Percentiles rank a stretch among this genome's conserved stretches.
phyloP scores from a whole-genome alignment of 2,113 vertebrate genomes.

The Boleophthalmus pectinirostris region DNA sequence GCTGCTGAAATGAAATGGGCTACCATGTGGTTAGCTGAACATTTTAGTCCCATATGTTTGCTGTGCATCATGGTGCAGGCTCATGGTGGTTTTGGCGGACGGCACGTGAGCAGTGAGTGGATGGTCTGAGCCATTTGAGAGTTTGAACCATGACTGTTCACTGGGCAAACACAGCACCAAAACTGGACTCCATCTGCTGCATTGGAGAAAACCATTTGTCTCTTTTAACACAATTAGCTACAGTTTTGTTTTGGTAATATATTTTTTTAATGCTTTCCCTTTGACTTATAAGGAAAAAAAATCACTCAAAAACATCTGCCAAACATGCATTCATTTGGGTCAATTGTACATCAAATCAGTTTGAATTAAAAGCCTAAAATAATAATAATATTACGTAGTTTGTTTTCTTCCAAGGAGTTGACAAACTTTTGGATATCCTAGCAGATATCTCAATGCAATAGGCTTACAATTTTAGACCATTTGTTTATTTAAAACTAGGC shows the following conservation, averaged over 20 bases:
- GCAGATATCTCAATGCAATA: too few species aligned
- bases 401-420: background rate
- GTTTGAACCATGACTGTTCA: constrained; percentile 31
- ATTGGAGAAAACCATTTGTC: constrained; percentile 12
- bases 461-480: too few species aligned
- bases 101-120: constrained; percentile 10
- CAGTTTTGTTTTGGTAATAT: background rate
- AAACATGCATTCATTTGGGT: background rate
- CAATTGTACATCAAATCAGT: background rate
- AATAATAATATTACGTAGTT: background rate
- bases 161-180: constrained; percentile 46
- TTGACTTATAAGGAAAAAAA: background rate
- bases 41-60: constrained; percentile 17
- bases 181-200: constrained; percentile 61
- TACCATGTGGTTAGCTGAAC: background rate
- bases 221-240: background rate
- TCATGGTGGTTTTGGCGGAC: constrained; percentile 20
- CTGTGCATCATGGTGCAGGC: background rate
- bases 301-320: background rate
- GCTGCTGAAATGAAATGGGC: background rate
- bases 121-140: constrained; percentile 30
- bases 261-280: background rate
- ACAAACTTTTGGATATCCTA: background rate
- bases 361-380: too few species aligned
- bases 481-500: background rate